A percentile compares a stretch with the other conserved stretches of the same genome.
Conservation (phyloP, 2,888 invertebrate genomes). For the Tanytarsus gracilentus region DNA sequence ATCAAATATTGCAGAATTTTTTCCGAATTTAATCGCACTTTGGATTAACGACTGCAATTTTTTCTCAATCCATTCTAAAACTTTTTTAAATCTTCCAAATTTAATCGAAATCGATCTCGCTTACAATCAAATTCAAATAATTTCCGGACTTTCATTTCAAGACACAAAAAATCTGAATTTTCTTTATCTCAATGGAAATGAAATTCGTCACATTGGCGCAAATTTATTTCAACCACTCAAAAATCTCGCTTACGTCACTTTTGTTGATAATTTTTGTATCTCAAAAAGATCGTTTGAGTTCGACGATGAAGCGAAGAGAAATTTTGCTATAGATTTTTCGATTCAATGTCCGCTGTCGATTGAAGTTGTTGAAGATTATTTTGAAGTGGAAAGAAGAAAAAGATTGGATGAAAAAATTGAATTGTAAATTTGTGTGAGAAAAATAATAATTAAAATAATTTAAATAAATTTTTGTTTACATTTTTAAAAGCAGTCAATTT, state of each 20-base stretch:
- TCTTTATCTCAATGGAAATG: neutral
- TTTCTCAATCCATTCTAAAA: neutral
- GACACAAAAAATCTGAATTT: neutral
- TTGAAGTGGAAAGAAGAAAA: neutral
- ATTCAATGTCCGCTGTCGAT: neutral
- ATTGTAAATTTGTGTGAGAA: too few relatives aligned
- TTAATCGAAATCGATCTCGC: neutral
- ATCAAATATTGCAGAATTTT: neutral
- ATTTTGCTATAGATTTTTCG: neutral
- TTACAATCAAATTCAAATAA: neutral
- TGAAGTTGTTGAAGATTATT: neutral
- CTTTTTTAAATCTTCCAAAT: neutral
- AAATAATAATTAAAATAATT: too few relatives aligned
- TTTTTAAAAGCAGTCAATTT: too few relatives aligned
- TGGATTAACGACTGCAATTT: neutral
- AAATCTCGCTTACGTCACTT: neutral
- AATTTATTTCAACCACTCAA: neutral
- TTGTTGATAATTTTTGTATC: neutral
- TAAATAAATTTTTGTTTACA: too few relatives aligned
- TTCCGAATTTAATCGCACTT: neutral
- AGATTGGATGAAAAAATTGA: neutral
- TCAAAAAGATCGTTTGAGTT: neutral
- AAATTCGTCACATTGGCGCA: neutral
- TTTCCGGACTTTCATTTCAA: neutral
- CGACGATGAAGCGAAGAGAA: neutral